Conservation (phyloP, 2,797 vertebrate genomes). For the Myoxocephalus aenaeus region DNA sequence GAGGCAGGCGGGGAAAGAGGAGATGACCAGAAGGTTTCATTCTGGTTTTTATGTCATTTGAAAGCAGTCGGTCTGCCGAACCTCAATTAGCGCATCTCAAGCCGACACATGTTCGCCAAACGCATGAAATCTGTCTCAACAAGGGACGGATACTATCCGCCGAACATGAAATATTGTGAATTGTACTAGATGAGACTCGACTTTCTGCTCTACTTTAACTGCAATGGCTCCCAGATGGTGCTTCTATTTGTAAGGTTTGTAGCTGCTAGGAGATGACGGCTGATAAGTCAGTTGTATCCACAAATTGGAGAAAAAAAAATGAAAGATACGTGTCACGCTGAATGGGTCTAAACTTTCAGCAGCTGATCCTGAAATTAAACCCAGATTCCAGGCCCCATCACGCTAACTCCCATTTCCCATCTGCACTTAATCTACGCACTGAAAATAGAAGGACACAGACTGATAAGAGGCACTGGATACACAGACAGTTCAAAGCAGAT, state of each 20-base stretch:
- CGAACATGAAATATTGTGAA: slow-evolving; percentile 44
- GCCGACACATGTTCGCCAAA: slow-evolving; percentile 50
- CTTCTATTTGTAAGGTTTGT: slow-evolving; percentile 48
- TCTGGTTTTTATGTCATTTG: slow-evolving; percentile 30
- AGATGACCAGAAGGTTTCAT: slow-evolving; percentile 43
- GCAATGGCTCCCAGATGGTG: slow-evolving; percentile 57
- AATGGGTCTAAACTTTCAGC: slow-evolving; percentile 45
- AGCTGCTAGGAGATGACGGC: slow-evolving; percentile 42
- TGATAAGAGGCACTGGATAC: slow-evolving; percentile 55
- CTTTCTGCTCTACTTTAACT: slow-evolving; percentile 34
- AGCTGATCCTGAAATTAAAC: slow-evolving; percentile 33
- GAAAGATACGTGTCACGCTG: slow-evolving; percentile 23
- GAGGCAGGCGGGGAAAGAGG: slow-evolving; percentile 5
- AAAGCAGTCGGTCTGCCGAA: slow-evolving; percentile 38
- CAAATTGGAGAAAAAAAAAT: slow-evolving; percentile 6
- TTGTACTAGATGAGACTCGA: slow-evolving; percentile 27
- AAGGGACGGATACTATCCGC: not conserved
- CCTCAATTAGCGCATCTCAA: slow-evolving; percentile 41
- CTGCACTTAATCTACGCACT: slow-evolving; percentile 70
- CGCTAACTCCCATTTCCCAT: slow-evolving; percentile 54
- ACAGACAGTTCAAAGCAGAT: slow-evolving; percentile 31
- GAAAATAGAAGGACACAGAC: slow-evolving; percentile 63
- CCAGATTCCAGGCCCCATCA: not conserved
- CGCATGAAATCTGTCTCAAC: slow-evolving; percentile 31
- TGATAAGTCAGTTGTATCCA: slow-evolving; percentile 48